These are phyloP conservation scores for Cherax destructor DNA, from an alignment of 1,140 invertebrate species.

Conservation along the genomic window DNA sequence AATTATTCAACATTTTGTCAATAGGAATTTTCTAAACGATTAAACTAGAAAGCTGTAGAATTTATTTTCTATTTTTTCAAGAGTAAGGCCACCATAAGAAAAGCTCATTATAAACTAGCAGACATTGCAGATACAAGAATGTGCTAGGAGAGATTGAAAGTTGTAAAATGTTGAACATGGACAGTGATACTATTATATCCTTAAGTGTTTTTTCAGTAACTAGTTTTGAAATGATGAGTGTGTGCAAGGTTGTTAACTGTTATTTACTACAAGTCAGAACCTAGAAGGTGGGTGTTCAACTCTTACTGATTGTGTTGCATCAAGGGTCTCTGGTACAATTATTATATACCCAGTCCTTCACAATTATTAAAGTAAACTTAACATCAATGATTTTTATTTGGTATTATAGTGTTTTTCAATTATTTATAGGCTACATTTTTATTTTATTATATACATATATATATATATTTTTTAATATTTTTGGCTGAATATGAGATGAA, in stretches of 20 bases:
- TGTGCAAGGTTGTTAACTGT: background rate
- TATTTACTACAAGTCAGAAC: background rate
- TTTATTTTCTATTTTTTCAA: background rate
- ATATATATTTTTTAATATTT: no score
- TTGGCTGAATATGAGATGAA: background rate
- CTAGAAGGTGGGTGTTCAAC: background rate
- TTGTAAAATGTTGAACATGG: background rate
- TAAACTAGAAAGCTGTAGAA: background rate
- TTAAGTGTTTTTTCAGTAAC: conserved; percentile 18
- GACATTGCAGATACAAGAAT: background rate
- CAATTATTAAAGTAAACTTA: background rate
- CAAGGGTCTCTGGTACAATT: conserved; percentile 11
- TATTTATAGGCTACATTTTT: background rate
- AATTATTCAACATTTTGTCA: background rate
- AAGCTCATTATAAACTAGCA: background rate
- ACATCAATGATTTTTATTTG: background rate
- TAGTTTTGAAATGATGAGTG: background rate
- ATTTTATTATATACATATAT: background rate
- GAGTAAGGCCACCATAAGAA: background rate
- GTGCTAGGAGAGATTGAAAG: no score
- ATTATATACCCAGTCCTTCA: conserved; percentile 3
- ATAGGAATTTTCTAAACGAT: background rate
- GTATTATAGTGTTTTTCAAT: background rate
- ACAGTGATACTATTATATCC: background rate
- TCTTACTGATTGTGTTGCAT: conserved; percentile 11